phyloP scores from a whole-genome alignment of 1,140 invertebrate species.

The Drosophila guanche region DNA sequence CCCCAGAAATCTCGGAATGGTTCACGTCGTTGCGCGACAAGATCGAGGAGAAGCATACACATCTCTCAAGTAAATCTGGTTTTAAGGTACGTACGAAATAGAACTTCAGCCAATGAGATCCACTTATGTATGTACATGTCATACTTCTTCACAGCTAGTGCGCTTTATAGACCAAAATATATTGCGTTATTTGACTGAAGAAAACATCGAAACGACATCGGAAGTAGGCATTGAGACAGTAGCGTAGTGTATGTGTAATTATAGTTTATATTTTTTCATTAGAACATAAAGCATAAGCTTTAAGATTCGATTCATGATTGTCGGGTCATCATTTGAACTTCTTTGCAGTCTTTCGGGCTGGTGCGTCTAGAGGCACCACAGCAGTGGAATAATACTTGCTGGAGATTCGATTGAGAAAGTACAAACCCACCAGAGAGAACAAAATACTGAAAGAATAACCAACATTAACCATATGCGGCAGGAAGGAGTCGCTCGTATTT shows the following conservation, averaged over 20 bases:
- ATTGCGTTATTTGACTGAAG: slow-evolving; percentile 37
- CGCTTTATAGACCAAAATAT: slow-evolving; percentile 62
- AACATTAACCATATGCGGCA: neutral
- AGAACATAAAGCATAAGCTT: slow-evolving; percentile 2
- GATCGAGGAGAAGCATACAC: slow-evolving; percentile 45
- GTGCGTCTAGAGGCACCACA: slow-evolving; percentile 40
- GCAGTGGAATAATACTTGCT: slow-evolving; percentile 69
- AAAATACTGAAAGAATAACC: slow-evolving; percentile 53
- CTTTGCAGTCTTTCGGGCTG: slow-evolving; percentile 52
- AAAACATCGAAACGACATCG: slow-evolving; percentile 41
- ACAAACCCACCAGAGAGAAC: slow-evolving; percentile 76
- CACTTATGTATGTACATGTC: neutral
- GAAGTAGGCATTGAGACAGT: slow-evolving; percentile 42
- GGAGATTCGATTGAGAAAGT: slow-evolving; percentile 80
- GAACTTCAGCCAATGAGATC: no score
- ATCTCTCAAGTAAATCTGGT: slow-evolving; percentile 10
- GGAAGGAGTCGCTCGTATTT: slow-evolving; percentile 1
- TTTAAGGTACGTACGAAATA: slow-evolving; percentile 24
- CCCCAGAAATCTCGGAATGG: slow-evolving; percentile 35
- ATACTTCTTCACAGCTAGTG: slow-evolving; percentile 30
- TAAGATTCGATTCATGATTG: neutral
- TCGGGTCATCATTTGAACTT: slow-evolving; percentile 52
- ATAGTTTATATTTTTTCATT: slow-evolving; percentile 7
- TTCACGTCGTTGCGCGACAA: slow-evolving; percentile 46
- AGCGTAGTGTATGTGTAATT: slow-evolving; percentile 7